phyloP scores from a whole-genome alignment of 2,113 vertebrate species.

The Dromaius novaehollandiae region DNA sequence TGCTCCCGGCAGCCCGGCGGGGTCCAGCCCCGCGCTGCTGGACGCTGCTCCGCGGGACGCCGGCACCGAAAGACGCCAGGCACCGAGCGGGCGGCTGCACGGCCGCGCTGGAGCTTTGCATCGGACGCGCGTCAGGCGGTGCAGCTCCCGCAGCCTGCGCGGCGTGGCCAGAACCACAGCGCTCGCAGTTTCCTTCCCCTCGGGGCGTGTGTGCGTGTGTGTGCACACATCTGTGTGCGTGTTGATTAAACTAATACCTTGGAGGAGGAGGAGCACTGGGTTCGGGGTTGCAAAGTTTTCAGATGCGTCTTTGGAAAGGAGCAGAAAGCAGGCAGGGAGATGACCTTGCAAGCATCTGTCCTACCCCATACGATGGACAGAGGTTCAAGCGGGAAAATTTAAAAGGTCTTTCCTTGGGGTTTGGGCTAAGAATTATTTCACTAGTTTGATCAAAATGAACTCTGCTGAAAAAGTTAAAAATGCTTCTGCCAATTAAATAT shows the following conservation, averaged over 20 bases:
- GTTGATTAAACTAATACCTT: not conserved
- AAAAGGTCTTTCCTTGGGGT: not conserved
- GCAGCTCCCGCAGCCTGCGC: conserved; percentile 26
- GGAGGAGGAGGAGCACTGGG: not conserved
- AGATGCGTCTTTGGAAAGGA: not conserved
- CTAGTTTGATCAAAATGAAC: not conserved
- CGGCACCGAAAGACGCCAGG: not conserved
- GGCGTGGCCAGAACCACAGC: not conserved
- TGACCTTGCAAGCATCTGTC: not conserved
- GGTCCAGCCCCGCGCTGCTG: accelerated
- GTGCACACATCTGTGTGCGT: not conserved
- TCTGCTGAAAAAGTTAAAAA: not conserved
- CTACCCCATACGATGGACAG: not conserved
- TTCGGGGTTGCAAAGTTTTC: conserved; percentile 46
- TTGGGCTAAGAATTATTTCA: not conserved
- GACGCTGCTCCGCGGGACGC: not conserved
- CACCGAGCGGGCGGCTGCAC: not conserved
- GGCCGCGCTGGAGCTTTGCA: not conserved
- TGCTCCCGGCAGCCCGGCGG: too few species aligned
- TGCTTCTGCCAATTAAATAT: not conserved
- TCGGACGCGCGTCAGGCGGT: conserved; percentile 45
- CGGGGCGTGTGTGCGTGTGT: not conserved
- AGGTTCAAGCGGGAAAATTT: not conserved
- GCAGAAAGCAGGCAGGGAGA: conserved; percentile 30
- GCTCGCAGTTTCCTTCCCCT: not conserved